Conservation (phyloP, 2,797 vertebrate genomes). For the Myiotriccus ornatus region DNA sequence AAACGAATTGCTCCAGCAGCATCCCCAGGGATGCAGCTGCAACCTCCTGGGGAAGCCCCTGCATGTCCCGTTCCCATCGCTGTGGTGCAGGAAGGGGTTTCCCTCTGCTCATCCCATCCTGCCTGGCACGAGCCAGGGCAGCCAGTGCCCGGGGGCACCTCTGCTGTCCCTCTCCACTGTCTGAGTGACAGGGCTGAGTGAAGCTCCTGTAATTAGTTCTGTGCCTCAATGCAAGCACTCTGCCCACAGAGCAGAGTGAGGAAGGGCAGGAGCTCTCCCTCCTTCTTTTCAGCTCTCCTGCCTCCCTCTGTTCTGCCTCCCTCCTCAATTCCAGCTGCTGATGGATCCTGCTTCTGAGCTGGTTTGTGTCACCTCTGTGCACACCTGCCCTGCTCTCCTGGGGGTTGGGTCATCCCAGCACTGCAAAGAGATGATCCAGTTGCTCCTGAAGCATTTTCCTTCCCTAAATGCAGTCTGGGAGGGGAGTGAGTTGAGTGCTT, state of each 20-base stretch:
- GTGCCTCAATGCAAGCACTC: background rate
- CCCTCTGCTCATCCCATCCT: accelerated
- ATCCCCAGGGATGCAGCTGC: background rate
- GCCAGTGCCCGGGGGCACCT: background rate
- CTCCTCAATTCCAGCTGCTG: background rate
- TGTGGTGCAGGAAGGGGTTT: accelerated
- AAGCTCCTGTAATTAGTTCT: background rate
- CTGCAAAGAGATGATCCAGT: background rate
- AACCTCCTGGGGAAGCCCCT: background rate
- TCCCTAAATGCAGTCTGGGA: background rate
- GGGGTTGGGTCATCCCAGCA: background rate
- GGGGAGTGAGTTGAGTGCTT: background rate
- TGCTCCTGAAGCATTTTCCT: background rate
- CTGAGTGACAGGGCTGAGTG: background rate
- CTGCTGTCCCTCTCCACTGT: background rate
- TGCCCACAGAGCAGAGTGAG: background rate
- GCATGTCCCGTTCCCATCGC: accelerated
- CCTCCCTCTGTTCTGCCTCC: background rate
- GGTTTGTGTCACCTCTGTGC: background rate
- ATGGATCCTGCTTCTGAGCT: background rate
- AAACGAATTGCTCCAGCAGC: background rate
- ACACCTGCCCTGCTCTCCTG: background rate
- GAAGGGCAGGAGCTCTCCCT: background rate
- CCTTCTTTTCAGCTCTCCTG: background rate
- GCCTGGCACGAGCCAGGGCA: background rate